Evolutionary conservation across 2,888 invertebrate species (phyloP).

Genomic region (Volucella inflata): DNA sequence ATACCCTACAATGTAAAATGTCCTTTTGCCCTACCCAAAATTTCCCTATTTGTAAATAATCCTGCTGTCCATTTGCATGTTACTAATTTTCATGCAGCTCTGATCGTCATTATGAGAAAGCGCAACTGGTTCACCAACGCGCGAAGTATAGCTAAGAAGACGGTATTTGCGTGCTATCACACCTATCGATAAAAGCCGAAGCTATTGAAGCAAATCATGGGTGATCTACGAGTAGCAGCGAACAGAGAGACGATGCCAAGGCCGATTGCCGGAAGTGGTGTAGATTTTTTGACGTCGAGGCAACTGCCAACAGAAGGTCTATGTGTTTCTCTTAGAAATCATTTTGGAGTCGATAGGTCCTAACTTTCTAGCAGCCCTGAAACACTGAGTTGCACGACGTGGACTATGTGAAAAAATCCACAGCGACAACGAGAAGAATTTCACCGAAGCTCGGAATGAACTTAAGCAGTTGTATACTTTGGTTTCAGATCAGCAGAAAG

Average conservation of each 20-base stretch:
- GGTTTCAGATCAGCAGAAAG: background rate
- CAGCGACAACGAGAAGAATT: constrained; percentile 2
- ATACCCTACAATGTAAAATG: constrained; percentile 20
- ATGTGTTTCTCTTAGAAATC: constrained; percentile 9
- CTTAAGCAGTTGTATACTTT: no score
- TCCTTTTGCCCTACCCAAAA: constrained; percentile 5
- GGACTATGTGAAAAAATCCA: constrained; percentile 3
- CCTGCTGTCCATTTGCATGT: no score
- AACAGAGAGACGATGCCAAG: background rate
- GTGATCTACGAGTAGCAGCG: background rate
- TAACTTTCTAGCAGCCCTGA: background rate
- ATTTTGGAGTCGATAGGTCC: background rate
- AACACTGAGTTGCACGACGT: background rate
- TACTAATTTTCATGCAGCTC: no score
- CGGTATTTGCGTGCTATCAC: constrained; percentile 8
- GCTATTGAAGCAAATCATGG: constrained; percentile 15
- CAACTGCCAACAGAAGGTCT: constrained; percentile 3
- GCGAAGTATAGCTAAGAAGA: constrained; percentile 29
- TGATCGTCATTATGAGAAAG: constrained; percentile 54
- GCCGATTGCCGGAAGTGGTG: background rate
- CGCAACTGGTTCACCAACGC: constrained; percentile 63
- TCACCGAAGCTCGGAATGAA: background rate
- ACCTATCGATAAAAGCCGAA: constrained; percentile 3
- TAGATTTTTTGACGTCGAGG: constrained; percentile 32
- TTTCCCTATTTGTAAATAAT: no score